A percentile compares a stretch with the other conserved stretches of the same genome.
phyloP scores from a whole-genome alignment of 2,888 invertebrate species.

The Dione juno region DNA sequence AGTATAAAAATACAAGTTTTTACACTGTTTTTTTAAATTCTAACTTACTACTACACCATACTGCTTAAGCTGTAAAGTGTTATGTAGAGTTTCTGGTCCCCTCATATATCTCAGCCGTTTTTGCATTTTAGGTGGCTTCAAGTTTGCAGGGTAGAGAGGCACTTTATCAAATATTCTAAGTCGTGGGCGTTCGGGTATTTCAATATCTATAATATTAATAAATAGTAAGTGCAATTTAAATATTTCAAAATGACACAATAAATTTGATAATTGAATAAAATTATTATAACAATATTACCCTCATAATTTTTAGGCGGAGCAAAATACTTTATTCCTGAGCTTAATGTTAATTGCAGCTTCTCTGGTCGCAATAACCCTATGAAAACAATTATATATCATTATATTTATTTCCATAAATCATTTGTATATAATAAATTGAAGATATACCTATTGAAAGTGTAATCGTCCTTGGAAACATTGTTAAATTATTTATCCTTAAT shows the following conservation, averaged over 20 bases:
- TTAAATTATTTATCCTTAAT: neutral
- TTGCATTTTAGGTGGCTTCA: slow-evolving; percentile 92
- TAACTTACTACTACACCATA: slow-evolving; percentile 94
- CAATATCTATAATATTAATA: slow-evolving; percentile 82
- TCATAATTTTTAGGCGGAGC: slow-evolving; percentile 87
- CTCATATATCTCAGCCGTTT: slow-evolving; percentile 93
- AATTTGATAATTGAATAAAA: neutral
- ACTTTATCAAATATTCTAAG: slow-evolving; percentile 88
- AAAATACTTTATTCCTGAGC: slow-evolving; percentile 87
- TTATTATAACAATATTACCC: slow-evolving; percentile 73
- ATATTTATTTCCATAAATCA: neutral
- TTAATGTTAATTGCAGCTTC: slow-evolving; percentile 56
- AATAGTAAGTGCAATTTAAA: neutral
- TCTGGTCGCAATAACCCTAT: slow-evolving; percentile 64
- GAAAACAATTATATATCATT: slow-evolving; percentile 40
- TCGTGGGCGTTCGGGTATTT: slow-evolving; percentile 88
- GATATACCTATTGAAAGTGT: slow-evolving; percentile 32
- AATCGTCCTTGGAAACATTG: slow-evolving; percentile 29
- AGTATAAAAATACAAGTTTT: too few species aligned
- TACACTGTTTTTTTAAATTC: too few species aligned
- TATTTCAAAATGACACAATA: neutral
- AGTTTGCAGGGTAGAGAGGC: slow-evolving; percentile 86
- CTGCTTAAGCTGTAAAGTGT: slow-evolving; percentile 93
- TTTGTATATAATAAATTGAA: neutral
- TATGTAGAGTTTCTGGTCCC: slow-evolving; percentile 95